Percentiles rank a stretch among this genome's conserved stretches.
phyloP scores from a whole-genome alignment of 2,113 vertebrate genomes.

The Semnornis frantzii region DNA sequence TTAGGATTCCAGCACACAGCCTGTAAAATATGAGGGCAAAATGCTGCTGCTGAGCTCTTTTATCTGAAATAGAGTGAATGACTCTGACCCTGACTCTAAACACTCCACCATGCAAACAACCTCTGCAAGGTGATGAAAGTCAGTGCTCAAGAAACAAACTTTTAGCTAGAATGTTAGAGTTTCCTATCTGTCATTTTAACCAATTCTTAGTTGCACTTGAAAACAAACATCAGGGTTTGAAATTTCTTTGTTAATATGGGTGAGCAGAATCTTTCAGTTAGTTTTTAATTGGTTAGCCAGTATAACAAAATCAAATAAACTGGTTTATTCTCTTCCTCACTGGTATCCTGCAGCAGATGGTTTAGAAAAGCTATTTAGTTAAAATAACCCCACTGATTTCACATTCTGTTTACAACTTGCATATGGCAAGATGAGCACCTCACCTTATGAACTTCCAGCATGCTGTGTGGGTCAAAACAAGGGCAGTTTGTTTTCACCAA shows the following conservation, averaged over 20 bases:
- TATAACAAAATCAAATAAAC: neutral
- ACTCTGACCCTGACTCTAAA: neutral
- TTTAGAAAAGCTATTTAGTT: neutral
- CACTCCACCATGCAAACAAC: neutral
- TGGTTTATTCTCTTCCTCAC: conserved; percentile 2
- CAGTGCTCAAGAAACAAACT: neutral
- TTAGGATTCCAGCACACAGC: neutral
- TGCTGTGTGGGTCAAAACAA: neutral
- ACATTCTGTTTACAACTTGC: conserved; percentile 9
- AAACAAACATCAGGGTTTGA: neutral
- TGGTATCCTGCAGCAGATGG: conserved; percentile 8
- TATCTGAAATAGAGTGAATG: neutral
- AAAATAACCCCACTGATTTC: conserved; percentile 19
- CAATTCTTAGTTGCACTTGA: neutral
- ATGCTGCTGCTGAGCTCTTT: neutral
- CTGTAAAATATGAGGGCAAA: neutral
- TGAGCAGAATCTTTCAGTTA: neutral
- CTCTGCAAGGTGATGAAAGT: neutral
- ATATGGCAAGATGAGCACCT: neutral
- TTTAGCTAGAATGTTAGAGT: neutral
- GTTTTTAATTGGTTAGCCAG: neutral
- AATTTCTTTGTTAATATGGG: neutral
- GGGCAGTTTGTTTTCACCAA: neutral
- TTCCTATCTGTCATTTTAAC: neutral
- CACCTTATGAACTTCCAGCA: neutral